These are phyloP conservation scores for Cossypha dichroa DNA, from an alignment of 2,797 vertebrate genomes.

Conservation along the genomic window DNA sequence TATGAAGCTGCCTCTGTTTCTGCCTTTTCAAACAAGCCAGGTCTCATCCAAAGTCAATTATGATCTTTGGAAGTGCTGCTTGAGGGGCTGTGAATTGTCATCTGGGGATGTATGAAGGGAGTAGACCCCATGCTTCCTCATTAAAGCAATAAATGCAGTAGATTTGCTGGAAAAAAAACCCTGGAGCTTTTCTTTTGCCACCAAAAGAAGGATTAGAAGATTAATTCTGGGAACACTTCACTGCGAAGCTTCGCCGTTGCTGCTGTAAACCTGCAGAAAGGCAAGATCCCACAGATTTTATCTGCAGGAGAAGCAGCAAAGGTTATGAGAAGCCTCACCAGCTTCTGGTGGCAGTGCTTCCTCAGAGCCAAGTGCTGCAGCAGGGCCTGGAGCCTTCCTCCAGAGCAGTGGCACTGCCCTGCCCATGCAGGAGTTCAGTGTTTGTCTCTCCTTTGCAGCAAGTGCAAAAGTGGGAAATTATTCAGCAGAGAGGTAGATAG, in stretches of 20 bases:
- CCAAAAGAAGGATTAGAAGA: neutral
- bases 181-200: neutral
- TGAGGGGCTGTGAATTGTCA: neutral
- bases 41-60: neutral
- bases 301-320: neutral
- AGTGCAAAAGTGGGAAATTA: neutral
- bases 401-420: neutral
- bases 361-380: neutral
- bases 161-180: neutral
- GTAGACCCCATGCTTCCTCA: neutral
- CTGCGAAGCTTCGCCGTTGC: neutral
- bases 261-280: neutral
- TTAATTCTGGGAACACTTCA: neutral
- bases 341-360: neutral
- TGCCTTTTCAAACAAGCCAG: neutral
- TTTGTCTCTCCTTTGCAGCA: neutral
- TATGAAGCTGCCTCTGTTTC: neutral
- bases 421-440: neutral
- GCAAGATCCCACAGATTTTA: neutral
- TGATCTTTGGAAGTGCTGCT: neutral
- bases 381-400: neutral
- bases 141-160: neutral
- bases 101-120: neutral
- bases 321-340: neutral
- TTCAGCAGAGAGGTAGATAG: neutral